A percentile compares a stretch with the other conserved stretches of the same genome.
Evolutionary conservation across 2,797 vertebrate genomes (phyloP).

Genomic region (Clarias fuscus): DNA sequence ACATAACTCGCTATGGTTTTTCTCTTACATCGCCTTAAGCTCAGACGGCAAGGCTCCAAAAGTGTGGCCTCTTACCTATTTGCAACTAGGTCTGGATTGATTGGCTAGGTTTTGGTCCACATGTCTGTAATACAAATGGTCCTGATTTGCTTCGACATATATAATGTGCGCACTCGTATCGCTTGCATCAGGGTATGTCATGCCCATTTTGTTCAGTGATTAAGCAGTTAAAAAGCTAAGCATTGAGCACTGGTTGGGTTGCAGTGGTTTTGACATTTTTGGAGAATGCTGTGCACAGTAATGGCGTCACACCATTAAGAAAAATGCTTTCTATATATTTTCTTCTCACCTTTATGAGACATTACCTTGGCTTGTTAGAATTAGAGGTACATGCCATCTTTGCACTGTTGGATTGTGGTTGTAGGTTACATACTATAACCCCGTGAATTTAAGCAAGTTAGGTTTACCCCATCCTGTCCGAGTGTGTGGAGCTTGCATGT

Average conservation of each 20-base stretch:
- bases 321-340: neutral
- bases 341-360: neutral
- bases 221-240: conserved; percentile 1
- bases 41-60: neutral
- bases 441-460: neutral
- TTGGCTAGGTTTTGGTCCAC: conserved; percentile 9
- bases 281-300: neutral
- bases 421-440: neutral
- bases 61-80: neutral
- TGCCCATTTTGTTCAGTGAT: neutral
- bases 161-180: conserved; percentile 3
- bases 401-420: neutral
- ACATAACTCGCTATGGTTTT: neutral
- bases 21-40: neutral
- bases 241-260: neutral
- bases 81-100: neutral
- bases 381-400: neutral
- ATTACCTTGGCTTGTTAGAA: neutral
- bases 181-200: neutral
- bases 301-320: neutral
- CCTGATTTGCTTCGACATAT: conserved; percentile 12
- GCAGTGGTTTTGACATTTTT: conserved; percentile 12
- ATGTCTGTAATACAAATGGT: neutral
- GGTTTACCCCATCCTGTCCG: neutral
- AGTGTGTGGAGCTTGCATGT: no score